These are phyloP conservation scores for Brienomyrus longianalis DNA, from an alignment of 2,113 vertebrate species.

Conservation along the genomic window DNA sequence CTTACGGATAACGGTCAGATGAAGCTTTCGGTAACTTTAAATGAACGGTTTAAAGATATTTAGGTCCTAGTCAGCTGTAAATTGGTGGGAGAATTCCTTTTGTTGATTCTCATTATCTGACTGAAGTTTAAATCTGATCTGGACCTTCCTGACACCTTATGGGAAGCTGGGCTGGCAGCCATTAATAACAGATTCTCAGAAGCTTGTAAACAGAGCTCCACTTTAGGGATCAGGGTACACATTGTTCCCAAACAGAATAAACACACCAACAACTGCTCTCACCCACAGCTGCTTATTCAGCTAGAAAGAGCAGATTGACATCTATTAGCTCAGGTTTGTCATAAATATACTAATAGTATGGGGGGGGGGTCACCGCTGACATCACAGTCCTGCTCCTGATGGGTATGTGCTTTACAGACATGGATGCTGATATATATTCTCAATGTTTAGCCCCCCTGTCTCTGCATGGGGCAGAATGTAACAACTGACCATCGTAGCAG, in stretches of 20 bases:
- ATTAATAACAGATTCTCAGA: background rate
- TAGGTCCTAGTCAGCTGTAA: background rate
- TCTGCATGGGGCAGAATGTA: background rate
- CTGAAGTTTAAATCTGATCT: background rate
- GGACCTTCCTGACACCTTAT: background rate
- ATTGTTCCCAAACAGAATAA: background rate
- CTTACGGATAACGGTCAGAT: background rate
- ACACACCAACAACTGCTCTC: background rate
- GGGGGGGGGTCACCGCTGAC: background rate
- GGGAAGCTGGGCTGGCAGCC: background rate
- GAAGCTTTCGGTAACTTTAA: background rate
- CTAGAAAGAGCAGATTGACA: background rate
- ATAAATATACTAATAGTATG: background rate
- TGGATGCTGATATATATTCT: background rate
- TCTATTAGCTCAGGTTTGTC: background rate
- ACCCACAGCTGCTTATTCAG: background rate
- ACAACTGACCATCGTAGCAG: slow-evolving; percentile 32
- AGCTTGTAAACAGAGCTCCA: background rate
- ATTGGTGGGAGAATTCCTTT: background rate
- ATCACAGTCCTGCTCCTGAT: background rate
- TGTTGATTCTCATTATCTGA: background rate
- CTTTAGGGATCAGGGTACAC: background rate
- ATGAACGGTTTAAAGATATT: background rate
- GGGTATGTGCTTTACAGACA: background rate
- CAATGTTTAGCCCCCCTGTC: background rate